phyloP scores from a whole-genome alignment of 2,113 vertebrate genomes.

The Platysternon megacephalum region DNA sequence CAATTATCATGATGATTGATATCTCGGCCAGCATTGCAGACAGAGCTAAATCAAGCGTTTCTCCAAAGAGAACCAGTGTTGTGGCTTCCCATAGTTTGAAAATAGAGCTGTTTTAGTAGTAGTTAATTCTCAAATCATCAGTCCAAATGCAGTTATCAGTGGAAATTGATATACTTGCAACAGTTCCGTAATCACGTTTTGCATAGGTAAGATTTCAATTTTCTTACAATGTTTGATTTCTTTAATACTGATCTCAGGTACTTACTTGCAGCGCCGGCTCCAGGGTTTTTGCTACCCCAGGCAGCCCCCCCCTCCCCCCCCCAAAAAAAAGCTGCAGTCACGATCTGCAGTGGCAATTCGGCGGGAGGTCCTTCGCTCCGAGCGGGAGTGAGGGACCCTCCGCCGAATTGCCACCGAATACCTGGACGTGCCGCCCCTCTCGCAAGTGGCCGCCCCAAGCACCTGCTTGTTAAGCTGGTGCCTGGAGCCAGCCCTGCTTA shows the following conservation, averaged over 20 bases:
- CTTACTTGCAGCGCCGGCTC: too few relatives aligned
- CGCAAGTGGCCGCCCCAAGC: too few relatives aligned
- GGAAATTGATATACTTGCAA: constrained; percentile 39
- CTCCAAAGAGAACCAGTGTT: background rate
- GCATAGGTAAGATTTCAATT: constrained; percentile 32
- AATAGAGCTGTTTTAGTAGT: background rate
- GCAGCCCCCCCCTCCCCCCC: too few relatives aligned
- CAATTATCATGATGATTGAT: background rate
- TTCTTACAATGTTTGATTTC: background rate
- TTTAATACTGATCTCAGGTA: constrained; percentile 29
- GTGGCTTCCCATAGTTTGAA: constrained; percentile 18
- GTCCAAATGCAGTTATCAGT: constrained; percentile 29
- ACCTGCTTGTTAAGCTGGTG: too few relatives aligned
- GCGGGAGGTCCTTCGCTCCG: too few relatives aligned
- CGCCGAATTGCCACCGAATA: too few relatives aligned
- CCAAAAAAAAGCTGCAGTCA: too few relatives aligned
- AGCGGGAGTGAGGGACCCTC: too few relatives aligned
- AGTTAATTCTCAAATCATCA: background rate
- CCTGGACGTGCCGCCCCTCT: too few relatives aligned
- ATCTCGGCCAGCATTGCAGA: background rate
- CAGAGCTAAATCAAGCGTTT: background rate
- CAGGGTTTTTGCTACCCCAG: too few relatives aligned
- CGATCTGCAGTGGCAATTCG: too few relatives aligned
- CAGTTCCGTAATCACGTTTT: background rate
- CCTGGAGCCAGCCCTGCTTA: too few relatives aligned